Percentiles rank a stretch among this genome's conserved stretches.
Evolutionary conservation across 2,797 vertebrate species (phyloP).

Genomic region (Diplodus puntazzo): DNA sequence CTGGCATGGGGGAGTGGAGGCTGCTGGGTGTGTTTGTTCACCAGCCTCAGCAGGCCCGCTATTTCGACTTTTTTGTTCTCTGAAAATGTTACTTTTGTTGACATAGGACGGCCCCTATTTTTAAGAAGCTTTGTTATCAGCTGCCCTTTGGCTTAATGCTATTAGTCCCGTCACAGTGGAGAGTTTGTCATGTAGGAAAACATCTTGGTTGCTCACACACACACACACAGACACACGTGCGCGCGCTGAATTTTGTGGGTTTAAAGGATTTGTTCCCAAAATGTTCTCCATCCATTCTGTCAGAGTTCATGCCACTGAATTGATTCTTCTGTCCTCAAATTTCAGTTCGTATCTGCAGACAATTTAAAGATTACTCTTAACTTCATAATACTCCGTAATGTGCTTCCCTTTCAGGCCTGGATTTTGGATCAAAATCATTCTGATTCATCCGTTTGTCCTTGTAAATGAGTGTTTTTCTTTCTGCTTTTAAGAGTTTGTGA

Average conservation of each 20-base stretch:
- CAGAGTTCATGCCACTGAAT: not conserved
- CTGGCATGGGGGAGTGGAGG: constrained; percentile 29
- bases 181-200: constrained; percentile 25
- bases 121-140: constrained; percentile 53
- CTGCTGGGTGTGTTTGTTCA: constrained; percentile 29
- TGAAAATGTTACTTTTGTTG: constrained; percentile 52
- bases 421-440: constrained; percentile 27
- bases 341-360: constrained; percentile 6
- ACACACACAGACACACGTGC: not conserved
- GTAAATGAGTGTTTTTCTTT: constrained; percentile 12
- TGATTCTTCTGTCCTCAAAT: constrained; percentile 20
- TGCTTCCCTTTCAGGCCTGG: constrained; percentile 7
- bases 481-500: constrained; percentile 46
- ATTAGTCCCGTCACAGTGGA: constrained; percentile 29
- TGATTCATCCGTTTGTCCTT: constrained; percentile 12
- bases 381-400: constrained; percentile 3
- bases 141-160: constrained; percentile 42
- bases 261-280: constrained; percentile 29
- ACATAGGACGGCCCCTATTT: constrained; percentile 38
- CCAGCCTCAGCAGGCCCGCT: constrained; percentile 39
- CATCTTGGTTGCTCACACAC: constrained; percentile 14
- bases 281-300: not conserved
- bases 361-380: not conserved
- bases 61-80: constrained; percentile 36
- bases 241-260: not conserved